Percentiles rank a stretch among this genome's conserved stretches.
Evolutionary conservation across 2,113 vertebrate species (phyloP).

Genomic region (Cyanoramphus novaezelandiae): DNA sequence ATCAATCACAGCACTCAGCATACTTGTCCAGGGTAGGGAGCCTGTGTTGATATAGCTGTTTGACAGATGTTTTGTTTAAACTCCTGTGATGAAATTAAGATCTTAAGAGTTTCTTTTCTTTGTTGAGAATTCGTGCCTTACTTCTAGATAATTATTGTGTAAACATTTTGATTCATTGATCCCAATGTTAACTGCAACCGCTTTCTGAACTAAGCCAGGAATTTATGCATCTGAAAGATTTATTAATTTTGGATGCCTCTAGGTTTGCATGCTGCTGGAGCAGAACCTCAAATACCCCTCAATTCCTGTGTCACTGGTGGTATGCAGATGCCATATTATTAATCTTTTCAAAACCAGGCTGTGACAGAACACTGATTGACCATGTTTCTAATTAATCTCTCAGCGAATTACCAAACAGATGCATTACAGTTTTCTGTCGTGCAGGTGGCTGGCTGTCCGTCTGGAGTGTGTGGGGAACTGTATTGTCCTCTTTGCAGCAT

Average conservation of each 20-base stretch:
- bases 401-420: no score
- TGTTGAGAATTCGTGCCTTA: not conserved
- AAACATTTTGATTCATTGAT: not conserved
- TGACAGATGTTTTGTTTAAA: not conserved
- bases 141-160: not conserved
- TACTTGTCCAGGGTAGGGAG: not conserved
- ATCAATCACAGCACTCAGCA: rapidly evolving
- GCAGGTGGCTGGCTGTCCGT: slow-evolving; percentile 91
- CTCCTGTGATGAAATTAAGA: not conserved
- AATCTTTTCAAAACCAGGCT: not conserved
- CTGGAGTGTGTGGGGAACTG: slow-evolving; percentile 94
- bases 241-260: not conserved
- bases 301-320: not conserved
- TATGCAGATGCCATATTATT: not conserved
- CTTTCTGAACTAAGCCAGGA: not conserved
- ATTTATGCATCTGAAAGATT: not conserved
- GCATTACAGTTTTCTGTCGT: not conserved
- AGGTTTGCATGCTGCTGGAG: not conserved
- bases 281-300: not conserved
- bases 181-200: not conserved
- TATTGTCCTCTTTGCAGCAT: slow-evolving; percentile 86
- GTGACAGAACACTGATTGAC: not conserved
- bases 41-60: not conserved
- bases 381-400: not conserved
- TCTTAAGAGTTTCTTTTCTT: not conserved